Evolutionary conservation across 2,888 invertebrate genomes (phyloP).

Genomic region (Pristionchus mayeri): DNA sequence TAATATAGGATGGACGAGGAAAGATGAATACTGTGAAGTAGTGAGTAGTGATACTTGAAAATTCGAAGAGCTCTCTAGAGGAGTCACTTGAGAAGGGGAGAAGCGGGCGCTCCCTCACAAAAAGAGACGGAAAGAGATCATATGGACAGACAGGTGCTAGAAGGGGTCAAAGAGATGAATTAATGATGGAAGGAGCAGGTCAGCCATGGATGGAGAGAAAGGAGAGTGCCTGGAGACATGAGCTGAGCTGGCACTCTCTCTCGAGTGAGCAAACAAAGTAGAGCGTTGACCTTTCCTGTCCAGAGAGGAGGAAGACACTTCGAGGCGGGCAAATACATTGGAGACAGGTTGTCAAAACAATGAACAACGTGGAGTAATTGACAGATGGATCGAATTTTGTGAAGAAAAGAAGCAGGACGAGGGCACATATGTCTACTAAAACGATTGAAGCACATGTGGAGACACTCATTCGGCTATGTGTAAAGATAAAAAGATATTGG

Average conservation of each 20-base stretch:
- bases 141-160: conserved; percentile 26
- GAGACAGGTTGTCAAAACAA: conserved; percentile 2
- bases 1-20: conserved; percentile 15
- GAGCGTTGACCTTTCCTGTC: conserved; percentile 41
- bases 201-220: conserved; percentile 28
- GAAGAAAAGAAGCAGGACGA: neutral
- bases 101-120: neutral
- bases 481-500: neutral
- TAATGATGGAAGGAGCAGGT: conserved; percentile 29
- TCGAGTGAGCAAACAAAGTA: conserved; percentile 18
- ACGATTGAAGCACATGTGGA: conserved; percentile 12
- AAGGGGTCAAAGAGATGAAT: conserved; percentile 16
- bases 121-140: conserved; percentile 19
- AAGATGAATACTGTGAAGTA: conserved; percentile 26
- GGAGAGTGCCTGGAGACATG: conserved; percentile 32
- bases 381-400: conserved; percentile 30
- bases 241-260: conserved; percentile 22
- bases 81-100: conserved; percentile 32
- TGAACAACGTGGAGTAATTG: conserved; percentile 22
- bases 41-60: conserved; percentile 40
- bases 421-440: conserved; percentile 19
- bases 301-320: neutral
- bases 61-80: conserved; percentile 7
- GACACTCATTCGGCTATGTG: neutral
- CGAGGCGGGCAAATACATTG: neutral